Evolutionary conservation across 1,140 invertebrate species (phyloP), one percentile per base, ranked within the genome.

Genomic region (Drosophila eugracilis): DNA sequence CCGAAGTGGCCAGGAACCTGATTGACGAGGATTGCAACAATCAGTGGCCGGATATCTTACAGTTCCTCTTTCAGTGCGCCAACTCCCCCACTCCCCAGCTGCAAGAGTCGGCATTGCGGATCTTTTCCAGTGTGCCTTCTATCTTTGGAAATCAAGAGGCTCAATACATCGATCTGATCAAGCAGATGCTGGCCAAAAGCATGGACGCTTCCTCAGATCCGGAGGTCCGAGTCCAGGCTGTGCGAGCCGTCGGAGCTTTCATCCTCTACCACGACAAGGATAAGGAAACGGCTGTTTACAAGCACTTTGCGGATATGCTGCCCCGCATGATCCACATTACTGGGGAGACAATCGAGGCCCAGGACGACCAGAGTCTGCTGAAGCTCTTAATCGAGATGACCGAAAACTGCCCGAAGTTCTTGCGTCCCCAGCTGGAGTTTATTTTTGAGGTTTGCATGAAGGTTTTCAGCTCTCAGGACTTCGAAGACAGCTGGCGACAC

Each of bases 11-110:
- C 1, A 94, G 98, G 86, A 99, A 98, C 93, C 94, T 99, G 58
- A 96, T 99, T 73, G 98, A 99, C 92, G 98, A 99, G 76, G 97
- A 98, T 91, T 97, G 97, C 22, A 98, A 97, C 85, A 99, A 99
- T 92, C 95, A 95, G 63, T 99, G 99, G 99, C 97, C 97, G 21
- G 98, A 99, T 91, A 97, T 99, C 90, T 93, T 99, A 22, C 96
- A 98, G 90, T 99, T 99, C 92, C 93, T 99, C 83, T 99, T 99
- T 92, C 96, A 98, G 89, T 98, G 97, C 93, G 97, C 97, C 12
- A 97, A 95, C 92, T 96, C 96, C 66, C 93, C 95, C 28, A 94
- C 96, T 84, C 92, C 96, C 22, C 94, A 95, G 44, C 93, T 98
- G n/a, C 97, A 97, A 93, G 98, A 99, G 92, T 96, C 96, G 81